Conservation (phyloP, 2,888 invertebrate species). For the Pelosia muscerda region DNA sequence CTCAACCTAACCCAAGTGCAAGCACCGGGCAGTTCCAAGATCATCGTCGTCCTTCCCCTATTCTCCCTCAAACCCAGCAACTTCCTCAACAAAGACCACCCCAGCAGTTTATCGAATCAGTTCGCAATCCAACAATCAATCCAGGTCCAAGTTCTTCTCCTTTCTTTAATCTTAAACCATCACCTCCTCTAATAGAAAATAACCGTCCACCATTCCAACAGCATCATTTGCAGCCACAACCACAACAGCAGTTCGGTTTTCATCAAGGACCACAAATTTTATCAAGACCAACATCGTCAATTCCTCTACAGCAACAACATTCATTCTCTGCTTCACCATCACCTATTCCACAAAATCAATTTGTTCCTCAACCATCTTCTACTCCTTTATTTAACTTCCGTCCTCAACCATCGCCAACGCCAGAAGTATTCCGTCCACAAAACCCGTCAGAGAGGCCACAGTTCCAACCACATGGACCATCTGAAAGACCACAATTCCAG, state of each 20-base stretch:
- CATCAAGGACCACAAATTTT: conserved; percentile 75
- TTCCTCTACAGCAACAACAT: conserved; percentile 63
- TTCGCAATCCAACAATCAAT: conserved; percentile 69
- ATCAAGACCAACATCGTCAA: conserved; percentile 68
- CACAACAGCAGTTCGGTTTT: conserved; percentile 80
- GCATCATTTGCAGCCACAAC: conserved; percentile 59
- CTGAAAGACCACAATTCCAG: conserved; percentile 66
- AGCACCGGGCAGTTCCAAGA: conserved; percentile 73
- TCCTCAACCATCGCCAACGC: conserved; percentile 71
- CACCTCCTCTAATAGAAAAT: conserved; percentile 77
- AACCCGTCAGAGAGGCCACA: conserved; percentile 71
- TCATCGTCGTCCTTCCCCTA: conserved; percentile 65
- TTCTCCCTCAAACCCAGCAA: conserved; percentile 77
- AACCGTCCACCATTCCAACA: conserved; percentile 77
- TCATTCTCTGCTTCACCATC: conserved; percentile 71
- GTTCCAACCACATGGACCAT: conserved; percentile 69
- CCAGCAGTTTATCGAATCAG: conserved; percentile 75
- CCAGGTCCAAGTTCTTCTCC: conserved; percentile 76
- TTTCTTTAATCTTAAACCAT: conserved; percentile 80
- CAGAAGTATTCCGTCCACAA: conserved; percentile 69
- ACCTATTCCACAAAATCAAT: conserved; percentile 71
- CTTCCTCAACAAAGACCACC: conserved; percentile 81
- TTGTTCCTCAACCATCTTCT: conserved; percentile 78
- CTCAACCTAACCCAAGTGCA: conserved; percentile 71
- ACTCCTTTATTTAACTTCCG: conserved; percentile 77